Evolutionary conservation across 37 sponge, comb jelly and placozoan genomes (phyloP).

Genomic region (Bolinopsis microptera): DNA sequence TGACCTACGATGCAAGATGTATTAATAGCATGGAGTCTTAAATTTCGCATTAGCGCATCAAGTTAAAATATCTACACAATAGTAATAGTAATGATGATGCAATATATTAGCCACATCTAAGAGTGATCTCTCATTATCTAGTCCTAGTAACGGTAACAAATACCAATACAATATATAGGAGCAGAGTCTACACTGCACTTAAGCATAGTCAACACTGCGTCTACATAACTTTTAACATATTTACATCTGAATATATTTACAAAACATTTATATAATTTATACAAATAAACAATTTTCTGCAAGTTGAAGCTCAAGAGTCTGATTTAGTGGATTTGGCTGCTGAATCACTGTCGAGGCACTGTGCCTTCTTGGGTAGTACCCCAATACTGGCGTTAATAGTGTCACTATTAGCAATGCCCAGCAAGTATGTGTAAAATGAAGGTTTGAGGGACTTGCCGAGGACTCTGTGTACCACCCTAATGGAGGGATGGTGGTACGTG

Average conservation of each 20-base stretch:
- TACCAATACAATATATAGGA: no score
- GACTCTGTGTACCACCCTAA: constrained; percentile 15
- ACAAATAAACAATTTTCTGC: neutral
- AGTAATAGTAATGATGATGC: no score
- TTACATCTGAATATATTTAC: neutral
- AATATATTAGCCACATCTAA: no score
- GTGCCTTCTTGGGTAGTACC: constrained; percentile 44
- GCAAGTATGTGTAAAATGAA: constrained; percentile 41
- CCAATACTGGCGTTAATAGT: constrained; percentile 51
- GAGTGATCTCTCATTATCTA: no score
- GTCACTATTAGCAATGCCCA: constrained; percentile 63
- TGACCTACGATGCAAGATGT: neutral
- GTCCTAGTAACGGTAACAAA: no score
- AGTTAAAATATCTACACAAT: neutral
- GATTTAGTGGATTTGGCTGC: constrained; percentile 48
- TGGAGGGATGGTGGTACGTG: constrained; percentile 54
- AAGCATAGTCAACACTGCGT: no score
- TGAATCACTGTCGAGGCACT: constrained; percentile 4
- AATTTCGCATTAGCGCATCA: neutral
- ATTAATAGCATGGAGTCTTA: neutral
- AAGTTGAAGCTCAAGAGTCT: neutral
- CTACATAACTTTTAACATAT: no score
- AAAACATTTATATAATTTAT: neutral
- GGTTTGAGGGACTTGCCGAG: constrained; percentile 41
- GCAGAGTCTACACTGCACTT: no score